Percentiles rank a stretch among this genome's conserved stretches.
phyloP scores from a whole-genome alignment of 1,140 invertebrate genomes.

The Hyles euphorbiae region DNA sequence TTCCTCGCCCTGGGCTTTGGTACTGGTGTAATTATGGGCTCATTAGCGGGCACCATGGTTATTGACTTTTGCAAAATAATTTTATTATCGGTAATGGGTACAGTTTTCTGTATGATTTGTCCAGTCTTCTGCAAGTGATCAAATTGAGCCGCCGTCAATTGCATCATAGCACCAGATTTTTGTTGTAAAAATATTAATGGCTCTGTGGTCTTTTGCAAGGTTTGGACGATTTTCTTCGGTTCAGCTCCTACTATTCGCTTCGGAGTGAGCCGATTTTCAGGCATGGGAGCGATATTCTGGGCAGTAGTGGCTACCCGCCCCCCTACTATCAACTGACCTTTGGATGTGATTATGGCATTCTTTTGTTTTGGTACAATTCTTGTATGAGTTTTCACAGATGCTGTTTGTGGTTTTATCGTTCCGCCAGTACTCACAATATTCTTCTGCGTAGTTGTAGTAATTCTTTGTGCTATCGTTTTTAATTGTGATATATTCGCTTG shows the following conservation, averaged over 20 bases:
- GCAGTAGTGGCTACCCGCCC: constrained; percentile 49
- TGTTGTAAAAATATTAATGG: constrained; percentile 63
- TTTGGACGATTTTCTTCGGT: constrained; percentile 55
- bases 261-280: constrained; percentile 52
- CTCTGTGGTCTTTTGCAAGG: constrained; percentile 55
- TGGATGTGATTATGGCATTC: constrained; percentile 71
- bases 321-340: constrained; percentile 72
- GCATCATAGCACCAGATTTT: constrained; percentile 66
- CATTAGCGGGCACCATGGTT: constrained; percentile 35
- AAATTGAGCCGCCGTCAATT: constrained; percentile 67
- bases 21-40: constrained; percentile 28
- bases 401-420: constrained; percentile 2
- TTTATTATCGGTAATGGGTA: constrained; percentile 46
- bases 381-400: constrained; percentile 44
- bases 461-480: constrained; percentile 60
- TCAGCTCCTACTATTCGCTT: constrained; percentile 50
- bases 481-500: constrained; percentile 57
- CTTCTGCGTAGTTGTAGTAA: constrained; percentile 49
- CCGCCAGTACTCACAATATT: constrained; percentile 37
- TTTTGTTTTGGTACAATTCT: constrained; percentile 65
- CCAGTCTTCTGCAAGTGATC: constrained; percentile 70
- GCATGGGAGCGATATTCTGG: constrained; percentile 70
- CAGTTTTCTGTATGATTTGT: constrained; percentile 58
- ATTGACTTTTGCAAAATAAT: constrained; percentile 61
- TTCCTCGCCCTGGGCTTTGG: constrained; percentile 51